Evolutionary conservation across 2,113 vertebrate genomes (phyloP).

Genomic region (Trogon surrucura): DNA sequence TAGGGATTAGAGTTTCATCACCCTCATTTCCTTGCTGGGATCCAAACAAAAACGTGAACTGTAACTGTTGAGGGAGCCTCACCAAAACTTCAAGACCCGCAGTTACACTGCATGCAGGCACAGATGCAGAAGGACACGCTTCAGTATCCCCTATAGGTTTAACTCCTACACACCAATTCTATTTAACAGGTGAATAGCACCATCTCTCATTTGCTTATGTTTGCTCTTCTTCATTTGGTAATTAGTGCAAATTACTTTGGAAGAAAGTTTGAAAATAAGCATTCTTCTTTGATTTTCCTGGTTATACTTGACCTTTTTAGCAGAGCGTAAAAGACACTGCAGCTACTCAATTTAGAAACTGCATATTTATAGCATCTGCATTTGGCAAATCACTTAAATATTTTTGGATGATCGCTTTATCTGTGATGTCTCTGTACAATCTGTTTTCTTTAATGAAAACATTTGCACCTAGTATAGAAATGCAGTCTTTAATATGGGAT

Average conservation of each 20-base stretch:
- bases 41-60: neutral
- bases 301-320: neutral
- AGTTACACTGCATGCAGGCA: neutral
- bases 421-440: neutral
- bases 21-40: neutral
- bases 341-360: neutral
- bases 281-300: neutral
- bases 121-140: neutral
- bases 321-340: rapidly evolving
- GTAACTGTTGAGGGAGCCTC: neutral
- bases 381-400: neutral
- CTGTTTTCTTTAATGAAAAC: neutral
- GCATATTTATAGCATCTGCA: neutral
- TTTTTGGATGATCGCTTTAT: neutral
- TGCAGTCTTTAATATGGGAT: neutral
- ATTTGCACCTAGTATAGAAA: neutral
- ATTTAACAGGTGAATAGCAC: neutral
- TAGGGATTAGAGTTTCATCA: neutral
- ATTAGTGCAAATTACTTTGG: neutral
- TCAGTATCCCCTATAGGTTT: neutral
- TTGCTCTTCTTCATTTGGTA: neutral
- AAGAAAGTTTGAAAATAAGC: neutral
- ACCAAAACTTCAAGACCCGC: neutral
- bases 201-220: neutral
- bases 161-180: neutral